Evolutionary conservation across 2,797 vertebrate genomes (phyloP).

Genomic region (Pitangus sulphuratus): DNA sequence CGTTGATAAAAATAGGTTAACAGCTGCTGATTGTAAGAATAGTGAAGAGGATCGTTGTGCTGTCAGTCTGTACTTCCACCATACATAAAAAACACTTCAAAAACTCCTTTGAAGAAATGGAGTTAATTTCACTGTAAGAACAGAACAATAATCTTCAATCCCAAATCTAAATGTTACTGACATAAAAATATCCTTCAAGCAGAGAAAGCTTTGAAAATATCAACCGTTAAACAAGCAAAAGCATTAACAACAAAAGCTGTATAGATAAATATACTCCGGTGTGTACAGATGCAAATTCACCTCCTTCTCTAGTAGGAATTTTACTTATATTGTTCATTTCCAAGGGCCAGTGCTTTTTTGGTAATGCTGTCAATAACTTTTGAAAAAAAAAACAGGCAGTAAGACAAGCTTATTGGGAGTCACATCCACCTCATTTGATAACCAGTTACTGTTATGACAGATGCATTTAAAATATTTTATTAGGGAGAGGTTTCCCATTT

Average conservation of each 20-base stretch:
- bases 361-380: background rate
- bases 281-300: background rate
- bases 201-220: conserved; percentile 19
- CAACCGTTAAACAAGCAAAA: background rate
- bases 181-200: conserved; percentile 8
- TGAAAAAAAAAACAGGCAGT: background rate
- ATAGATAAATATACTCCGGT: background rate
- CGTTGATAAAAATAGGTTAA: conserved; percentile 65
- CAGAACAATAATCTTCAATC: background rate
- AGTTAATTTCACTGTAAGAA: conserved; percentile 14
- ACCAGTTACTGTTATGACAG: background rate
- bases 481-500: background rate
- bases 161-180: background rate
- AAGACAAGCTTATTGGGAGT: background rate
- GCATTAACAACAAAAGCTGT: background rate
- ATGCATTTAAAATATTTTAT: background rate
- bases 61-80: conserved; percentile 23
- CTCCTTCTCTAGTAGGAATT: background rate
- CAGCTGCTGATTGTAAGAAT: conserved; percentile 51
- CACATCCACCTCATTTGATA: background rate
- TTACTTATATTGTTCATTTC: background rate
- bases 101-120: conserved; percentile 33
- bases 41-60: conserved; percentile 26
- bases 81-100: background rate
- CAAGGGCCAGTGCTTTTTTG: background rate